Evolutionary conservation across 2,113 vertebrate species (phyloP).

Genomic region (Brachypteracias leptosomus): DNA sequence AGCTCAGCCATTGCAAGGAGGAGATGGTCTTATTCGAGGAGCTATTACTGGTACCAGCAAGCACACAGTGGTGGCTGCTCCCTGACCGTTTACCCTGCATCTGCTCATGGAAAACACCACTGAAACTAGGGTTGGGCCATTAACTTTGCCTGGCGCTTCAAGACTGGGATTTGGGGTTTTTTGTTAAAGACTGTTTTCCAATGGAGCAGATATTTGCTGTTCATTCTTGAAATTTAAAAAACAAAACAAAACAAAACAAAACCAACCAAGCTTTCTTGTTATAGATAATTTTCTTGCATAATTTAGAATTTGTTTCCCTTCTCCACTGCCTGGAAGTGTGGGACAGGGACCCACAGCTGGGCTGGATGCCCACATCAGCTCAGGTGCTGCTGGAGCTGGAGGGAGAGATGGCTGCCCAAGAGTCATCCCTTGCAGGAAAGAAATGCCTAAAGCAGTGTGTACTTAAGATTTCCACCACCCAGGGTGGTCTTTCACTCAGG

Average conservation of each 20-base stretch:
- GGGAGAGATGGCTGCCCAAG: not conserved
- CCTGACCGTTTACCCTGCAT: not conserved
- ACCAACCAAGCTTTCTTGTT: not conserved
- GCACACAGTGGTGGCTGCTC: not conserved
- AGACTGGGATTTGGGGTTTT: not conserved
- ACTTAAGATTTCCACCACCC: not conserved
- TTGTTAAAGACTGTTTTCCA: not conserved
- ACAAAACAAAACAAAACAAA: too few species aligned
- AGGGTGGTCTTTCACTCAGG: not conserved
- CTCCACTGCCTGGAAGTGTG: not conserved
- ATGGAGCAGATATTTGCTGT: not conserved
- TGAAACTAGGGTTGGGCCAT: not conserved
- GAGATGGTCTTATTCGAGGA: not conserved
- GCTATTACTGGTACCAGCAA: not conserved
- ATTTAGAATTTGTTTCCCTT: not conserved
- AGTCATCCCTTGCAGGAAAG: rapidly evolving
- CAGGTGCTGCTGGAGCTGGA: not conserved
- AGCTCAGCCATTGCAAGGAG: not conserved
- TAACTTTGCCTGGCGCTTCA: not conserved
- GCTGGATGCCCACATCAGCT: not conserved
- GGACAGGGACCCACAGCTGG: not conserved
- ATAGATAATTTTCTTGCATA: not conserved
- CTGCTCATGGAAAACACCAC: not conserved
- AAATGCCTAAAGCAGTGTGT: not conserved
- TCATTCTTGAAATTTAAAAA: not conserved